Conservation (phyloP, 1,140 invertebrate species). For the Whitmania pigra region DNA sequence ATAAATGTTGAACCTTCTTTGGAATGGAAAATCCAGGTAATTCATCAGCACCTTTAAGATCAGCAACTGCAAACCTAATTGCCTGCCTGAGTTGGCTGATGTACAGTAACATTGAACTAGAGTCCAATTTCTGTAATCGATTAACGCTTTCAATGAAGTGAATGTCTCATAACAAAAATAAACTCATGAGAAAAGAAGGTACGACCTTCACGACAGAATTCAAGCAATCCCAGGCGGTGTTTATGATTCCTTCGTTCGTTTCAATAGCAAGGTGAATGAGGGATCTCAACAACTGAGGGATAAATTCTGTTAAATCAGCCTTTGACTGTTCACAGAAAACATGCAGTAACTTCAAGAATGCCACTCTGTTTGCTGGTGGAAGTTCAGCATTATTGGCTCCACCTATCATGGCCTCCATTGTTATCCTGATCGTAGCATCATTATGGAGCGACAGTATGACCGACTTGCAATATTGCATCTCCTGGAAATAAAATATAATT, state of each 20-base stretch:
- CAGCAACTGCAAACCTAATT: conserved; percentile 71
- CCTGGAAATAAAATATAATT: conserved; percentile 35
- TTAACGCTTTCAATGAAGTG: neutral
- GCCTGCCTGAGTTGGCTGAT: conserved; percentile 80
- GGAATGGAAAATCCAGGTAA: conserved; percentile 88
- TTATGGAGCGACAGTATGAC: conserved; percentile 80
- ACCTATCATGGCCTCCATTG: conserved; percentile 78
- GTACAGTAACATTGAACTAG: conserved; percentile 65
- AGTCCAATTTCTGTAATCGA: conserved; percentile 55
- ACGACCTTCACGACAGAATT: conserved; percentile 70
- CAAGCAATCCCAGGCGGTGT: conserved; percentile 75
- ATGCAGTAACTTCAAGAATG: conserved; percentile 71
- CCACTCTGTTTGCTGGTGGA: conserved; percentile 47
- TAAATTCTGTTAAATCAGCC: conserved; percentile 65
- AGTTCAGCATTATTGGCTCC: conserved; percentile 13
- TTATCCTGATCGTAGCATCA: conserved; percentile 59
- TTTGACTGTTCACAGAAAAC: conserved; percentile 76
- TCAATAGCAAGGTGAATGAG: conserved; percentile 73
- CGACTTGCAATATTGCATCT: conserved; percentile 81
- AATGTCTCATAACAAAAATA: neutral
- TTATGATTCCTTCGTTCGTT: conserved; percentile 63
- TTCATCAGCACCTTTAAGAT: conserved; percentile 60
- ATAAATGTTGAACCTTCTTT: conserved; percentile 47
- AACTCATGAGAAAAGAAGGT: neutral
- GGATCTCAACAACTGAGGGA: conserved; percentile 72